These are phyloP conservation scores for Drosophila quinaria DNA, from an alignment of 2,888 invertebrate genomes.

Conservation along the genomic window DNA sequence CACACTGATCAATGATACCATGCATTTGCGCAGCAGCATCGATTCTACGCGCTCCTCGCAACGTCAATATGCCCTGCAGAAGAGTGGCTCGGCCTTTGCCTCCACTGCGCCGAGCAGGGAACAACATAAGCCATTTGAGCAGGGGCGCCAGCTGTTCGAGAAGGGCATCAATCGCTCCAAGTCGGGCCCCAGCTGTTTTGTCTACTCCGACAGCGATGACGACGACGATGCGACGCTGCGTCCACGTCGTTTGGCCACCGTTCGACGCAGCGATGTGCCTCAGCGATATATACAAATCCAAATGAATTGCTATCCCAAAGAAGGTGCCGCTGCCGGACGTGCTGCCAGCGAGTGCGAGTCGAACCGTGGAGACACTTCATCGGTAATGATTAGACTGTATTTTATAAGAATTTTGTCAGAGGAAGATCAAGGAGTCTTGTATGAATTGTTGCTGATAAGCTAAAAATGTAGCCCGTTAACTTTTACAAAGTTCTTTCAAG, in stretches of 20 bases:
- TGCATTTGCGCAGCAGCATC: conserved; percentile 76
- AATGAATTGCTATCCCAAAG: conserved; percentile 85
- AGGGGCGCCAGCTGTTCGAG: conserved; percentile 80
- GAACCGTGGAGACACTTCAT: conserved; percentile 77
- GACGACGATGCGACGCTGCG: conserved; percentile 82
- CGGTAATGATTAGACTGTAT: conserved; percentile 48
- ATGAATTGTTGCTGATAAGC: not conserved
- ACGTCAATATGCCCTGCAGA: conserved; percentile 83
- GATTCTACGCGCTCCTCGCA: conserved; percentile 74
- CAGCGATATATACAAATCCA: conserved; percentile 84
- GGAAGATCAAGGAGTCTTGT: not conserved
- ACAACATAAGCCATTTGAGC: conserved; percentile 58
- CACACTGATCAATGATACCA: conserved; percentile 83
- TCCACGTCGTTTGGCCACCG: conserved; percentile 82
- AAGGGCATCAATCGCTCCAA: conserved; percentile 86
- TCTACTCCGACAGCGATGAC: conserved; percentile 84
- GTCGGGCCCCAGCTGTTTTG: conserved; percentile 85
- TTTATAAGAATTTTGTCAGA: not conserved
- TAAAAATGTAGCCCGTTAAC: no score
- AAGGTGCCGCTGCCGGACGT: conserved; percentile 35
- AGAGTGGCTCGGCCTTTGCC: conserved; percentile 83
- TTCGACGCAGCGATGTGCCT: conserved; percentile 83
- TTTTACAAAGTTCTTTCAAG: no score
- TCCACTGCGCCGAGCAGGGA: conserved; percentile 56
- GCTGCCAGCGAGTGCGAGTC: conserved; percentile 68